Base-by-base conservation (phyloP, 2,113 vertebrate genomes). In the Maccullochella peelii region DNA sequence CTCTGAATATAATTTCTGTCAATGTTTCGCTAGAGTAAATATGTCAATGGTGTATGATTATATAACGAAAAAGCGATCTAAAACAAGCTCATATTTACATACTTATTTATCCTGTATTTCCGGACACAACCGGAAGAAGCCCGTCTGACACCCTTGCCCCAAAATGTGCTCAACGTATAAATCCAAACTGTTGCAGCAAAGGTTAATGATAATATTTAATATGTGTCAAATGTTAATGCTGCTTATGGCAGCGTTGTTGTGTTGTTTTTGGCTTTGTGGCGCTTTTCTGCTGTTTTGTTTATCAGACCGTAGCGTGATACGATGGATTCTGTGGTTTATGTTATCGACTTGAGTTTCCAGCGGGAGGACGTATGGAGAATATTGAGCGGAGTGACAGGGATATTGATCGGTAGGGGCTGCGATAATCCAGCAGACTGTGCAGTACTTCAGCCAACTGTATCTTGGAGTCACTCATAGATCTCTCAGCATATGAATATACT, bases 381-480 rank as follows among this genome's bases (percentile, higher is more conserved):
- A 77, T 59, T 76, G 71, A 87, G 76, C 38, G 71, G 50, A 87
- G 73, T 72, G 76, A 82, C 82, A n/a, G 57, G 15, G 40, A 25
- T 83, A 90, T 91, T 75, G 90, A 92, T 89, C 62, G 11, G 61
- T 77, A 12, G 33, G 49, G 81, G 67, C 79, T 83, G 63, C 67
- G 33, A 40, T 90, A 80, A 82, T 75, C 50, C 66, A 63, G 77
- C 72, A 40, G 82, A 42, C 73, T 81, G 61, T 65, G 59, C 71
- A 66, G 79, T 30, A 1, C 57, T 78, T 38, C 33, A 38, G 1
- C 44, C 10, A 57, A 47, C 67, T 72, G 42, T 16, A 72, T 70
- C 44, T 63, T 27, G 36, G 42, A 79, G 40, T 86, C 73, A 8
- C 30, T 75, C 23, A 12, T 2, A 54, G 21, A 30, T 67, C 47